Base-by-base conservation (phyloP, 2,113 vertebrate genomes). In the Hemiscyllium ocellatum region DNA sequence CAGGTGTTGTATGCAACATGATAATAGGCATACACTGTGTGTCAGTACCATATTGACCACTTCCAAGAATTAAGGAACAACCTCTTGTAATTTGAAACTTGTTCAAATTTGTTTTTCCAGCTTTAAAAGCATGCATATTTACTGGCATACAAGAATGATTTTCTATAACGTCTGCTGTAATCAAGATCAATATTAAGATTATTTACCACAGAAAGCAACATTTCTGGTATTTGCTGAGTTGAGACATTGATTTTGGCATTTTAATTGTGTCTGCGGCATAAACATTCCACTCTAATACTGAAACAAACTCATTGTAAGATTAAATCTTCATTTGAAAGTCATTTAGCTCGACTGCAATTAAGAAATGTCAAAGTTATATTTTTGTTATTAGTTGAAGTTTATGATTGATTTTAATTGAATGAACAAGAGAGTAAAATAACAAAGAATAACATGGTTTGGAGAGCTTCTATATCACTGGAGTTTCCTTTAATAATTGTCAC, bases 271-370 rank as follows among this genome's bases (percentile, higher is more conserved):
- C 37, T 24, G 66, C 42, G 29, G 37, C 42, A 72, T 95, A 72
- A 95, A 72, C 12, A 72, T 70, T 69, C 10, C 68, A 50, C 42
- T 24, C 47, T 13, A 47, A 2, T 52, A 3, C 37, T 26, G 37
- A 37, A 70, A 72, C 68, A 72, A 72, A 47, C 69, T 47, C 13
- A 26, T 70, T 95, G 37, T 13, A 72, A 95, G 68, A 33, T 26
- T 95, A 29, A 95, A 50, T 50, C 24, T 50, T 95, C 26, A 69
- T 72, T 72, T 95, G 69, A 50, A 95, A 95, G 69, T 95, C 68
- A 72, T 72, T 95, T 95, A 72, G 93, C 93, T 95, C 68, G 56
- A 61, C 56, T 72, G 42, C 26, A 95, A 50, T 52, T 95, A 52
- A 72, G 19, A 95, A 42, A 95, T 72, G 70, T 47, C 8, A 19